Evolutionary conservation across 2,888 invertebrate genomes (phyloP).

Genomic region (Melanchra persicariae): DNA sequence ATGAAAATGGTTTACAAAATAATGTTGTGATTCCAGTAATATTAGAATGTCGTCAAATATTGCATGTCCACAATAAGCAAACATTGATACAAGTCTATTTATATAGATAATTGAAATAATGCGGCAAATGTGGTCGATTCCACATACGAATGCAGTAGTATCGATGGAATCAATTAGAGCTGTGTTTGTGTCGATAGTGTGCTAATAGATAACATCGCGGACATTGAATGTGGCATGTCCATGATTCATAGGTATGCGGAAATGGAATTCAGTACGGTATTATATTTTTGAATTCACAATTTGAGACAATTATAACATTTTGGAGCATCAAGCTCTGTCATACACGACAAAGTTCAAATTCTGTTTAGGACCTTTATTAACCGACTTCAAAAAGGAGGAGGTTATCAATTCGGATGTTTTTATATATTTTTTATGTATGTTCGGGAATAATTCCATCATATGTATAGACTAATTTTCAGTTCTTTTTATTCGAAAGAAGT

Average conservation of each 20-base stretch:
- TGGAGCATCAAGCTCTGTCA: too few species aligned
- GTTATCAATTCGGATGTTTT: too few species aligned
- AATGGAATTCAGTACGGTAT: not conserved
- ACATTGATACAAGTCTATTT: conserved; percentile 24
- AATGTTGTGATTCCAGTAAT: not conserved
- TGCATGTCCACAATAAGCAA: conserved; percentile 22
- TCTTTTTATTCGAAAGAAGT: too few species aligned
- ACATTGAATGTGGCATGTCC: conserved; percentile 15
- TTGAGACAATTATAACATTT: too few species aligned
- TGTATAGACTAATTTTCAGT: too few species aligned
- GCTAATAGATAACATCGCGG: conserved; percentile 19
- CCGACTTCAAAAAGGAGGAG: too few species aligned
- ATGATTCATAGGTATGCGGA: conserved; percentile 14
- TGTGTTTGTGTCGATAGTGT: conserved; percentile 38
- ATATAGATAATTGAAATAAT: conserved; percentile 46
- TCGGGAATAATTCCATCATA: too few species aligned
- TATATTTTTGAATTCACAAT: too few species aligned
- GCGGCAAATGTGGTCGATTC: conserved; percentile 36
- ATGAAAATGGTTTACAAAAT: not conserved
- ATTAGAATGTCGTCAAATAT: conserved; percentile 7
- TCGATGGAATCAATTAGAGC: conserved; percentile 47
- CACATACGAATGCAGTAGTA: conserved; percentile 39
- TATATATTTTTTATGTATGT: too few species aligned
- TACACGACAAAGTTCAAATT: too few species aligned
- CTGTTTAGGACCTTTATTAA: too few species aligned